Conservation (phyloP, 2,797 vertebrate species). For the Aplochiton taeniatus region DNA sequence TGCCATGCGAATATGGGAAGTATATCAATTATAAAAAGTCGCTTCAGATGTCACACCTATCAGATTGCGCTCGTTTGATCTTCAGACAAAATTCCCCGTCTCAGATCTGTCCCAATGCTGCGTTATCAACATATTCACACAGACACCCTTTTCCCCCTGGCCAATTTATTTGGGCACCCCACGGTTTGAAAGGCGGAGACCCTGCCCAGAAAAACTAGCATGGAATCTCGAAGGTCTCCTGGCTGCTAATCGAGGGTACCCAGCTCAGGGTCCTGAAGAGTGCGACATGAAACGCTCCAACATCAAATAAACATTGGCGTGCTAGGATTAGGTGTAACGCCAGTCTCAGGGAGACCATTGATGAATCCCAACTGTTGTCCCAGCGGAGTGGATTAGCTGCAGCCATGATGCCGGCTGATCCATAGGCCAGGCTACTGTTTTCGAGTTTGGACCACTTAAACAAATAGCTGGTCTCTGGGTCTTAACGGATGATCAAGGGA, state of each 20-base stretch:
- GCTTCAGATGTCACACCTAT: not conserved
- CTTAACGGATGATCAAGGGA: too few relatives aligned
- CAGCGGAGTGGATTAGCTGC: too few relatives aligned
- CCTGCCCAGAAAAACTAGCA: too few relatives aligned
- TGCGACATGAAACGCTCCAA: conserved; percentile 42
- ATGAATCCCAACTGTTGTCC: too few relatives aligned
- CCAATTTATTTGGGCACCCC: too few relatives aligned
- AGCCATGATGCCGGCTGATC: too few relatives aligned
- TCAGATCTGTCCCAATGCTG: not conserved
- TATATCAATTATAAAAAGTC: not conserved
- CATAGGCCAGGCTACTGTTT: too few relatives aligned
- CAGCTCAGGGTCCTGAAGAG: conserved; percentile 42
- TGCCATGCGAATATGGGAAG: not conserved
- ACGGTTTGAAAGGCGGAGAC: too few relatives aligned
- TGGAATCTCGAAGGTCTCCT: conserved; percentile 13
- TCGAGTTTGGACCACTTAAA: too few relatives aligned
- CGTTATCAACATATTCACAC: conserved; percentile 32
- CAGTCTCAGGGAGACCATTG: too few relatives aligned
- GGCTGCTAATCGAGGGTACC: conserved; percentile 44
- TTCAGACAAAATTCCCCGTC: too few relatives aligned
- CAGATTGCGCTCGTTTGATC: not conserved
- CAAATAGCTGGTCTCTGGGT: too few relatives aligned
- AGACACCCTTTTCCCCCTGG: conserved; percentile 26
- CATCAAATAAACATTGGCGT: conserved; percentile 54
- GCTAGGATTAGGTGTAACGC: conserved; percentile 5